phyloP scores from a whole-genome alignment of 2,888 invertebrate species.

The Chydorus sphaericus region DNA sequence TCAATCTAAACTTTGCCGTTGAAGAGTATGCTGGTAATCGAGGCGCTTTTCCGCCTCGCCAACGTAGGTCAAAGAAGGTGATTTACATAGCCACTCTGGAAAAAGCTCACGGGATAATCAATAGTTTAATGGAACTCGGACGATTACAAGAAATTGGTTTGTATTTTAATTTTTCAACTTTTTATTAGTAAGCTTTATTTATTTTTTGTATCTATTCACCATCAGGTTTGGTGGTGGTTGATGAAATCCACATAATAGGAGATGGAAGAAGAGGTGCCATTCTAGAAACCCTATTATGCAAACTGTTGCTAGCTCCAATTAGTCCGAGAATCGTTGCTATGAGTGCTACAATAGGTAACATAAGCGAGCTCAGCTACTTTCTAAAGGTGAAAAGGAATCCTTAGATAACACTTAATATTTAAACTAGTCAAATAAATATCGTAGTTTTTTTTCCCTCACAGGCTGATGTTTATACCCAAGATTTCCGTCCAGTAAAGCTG shows the following conservation, averaged over 20 bases:
- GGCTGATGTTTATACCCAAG: constrained; percentile 62
- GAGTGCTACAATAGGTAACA: constrained; percentile 93
- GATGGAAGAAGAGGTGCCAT: constrained; percentile 71
- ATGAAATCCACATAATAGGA: constrained; percentile 86
- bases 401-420: not conserved
- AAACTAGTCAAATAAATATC: not conserved
- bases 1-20: constrained; percentile 70
- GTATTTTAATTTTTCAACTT: not conserved
- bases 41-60: constrained; percentile 67
- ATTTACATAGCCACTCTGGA: constrained; percentile 90
- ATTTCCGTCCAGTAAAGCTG: constrained; percentile 79
- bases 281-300: constrained; percentile 69
- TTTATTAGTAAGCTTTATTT: too few relatives aligned
- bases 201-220: too few relatives aligned
- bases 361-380: constrained; percentile 63
- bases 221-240: constrained; percentile 48
- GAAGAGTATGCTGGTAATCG: constrained; percentile 92
- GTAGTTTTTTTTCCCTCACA: not conserved
- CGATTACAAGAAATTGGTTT: constrained; percentile 57
- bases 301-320: constrained; percentile 49
- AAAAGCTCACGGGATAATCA: constrained; percentile 71
- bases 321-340: constrained; percentile 80
- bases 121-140: constrained; percentile 64
- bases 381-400: constrained; percentile 42
- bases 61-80: constrained; percentile 56